Evolutionary conservation across 1,140 invertebrate species (phyloP), one percentile per base, ranked within the genome.

Genomic region (Lutraria rhynchaena): DNA sequence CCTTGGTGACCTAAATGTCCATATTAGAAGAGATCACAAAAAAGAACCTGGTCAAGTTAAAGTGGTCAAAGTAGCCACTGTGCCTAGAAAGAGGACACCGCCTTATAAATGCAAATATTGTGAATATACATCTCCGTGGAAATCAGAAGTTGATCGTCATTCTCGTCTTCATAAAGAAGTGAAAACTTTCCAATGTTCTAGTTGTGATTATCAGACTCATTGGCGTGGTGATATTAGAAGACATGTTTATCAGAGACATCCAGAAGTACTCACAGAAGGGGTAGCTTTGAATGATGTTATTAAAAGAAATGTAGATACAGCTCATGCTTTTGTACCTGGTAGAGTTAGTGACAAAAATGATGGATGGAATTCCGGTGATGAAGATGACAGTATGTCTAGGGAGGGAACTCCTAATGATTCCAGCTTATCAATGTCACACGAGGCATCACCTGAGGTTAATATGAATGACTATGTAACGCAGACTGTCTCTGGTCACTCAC

Each of bases 221-320:
- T 93, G 93, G 91, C 93, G 93, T 81, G 92, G 92, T 5, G 93
- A 93, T 53, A 90, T 93, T 24, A 89, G 92, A 33, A 85, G 92
- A 9, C 93, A 93, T 71, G 83, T 93, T 55, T 90, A 92, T 70
- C 91, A 92, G 35, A 88, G 93, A 85, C 93, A 93, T 88, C 84
- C 86, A 29, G 83, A 81, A 27, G 65, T 86, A 9, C 85, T 90
- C 58, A 63, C 65, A 0, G 82, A 83, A 35, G 87, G 81, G 3
- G 69, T 81, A 0, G 49, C 74, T 13, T 31, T 86, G 35, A 81
- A 87, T 44, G 83, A 81, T 75, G 86, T 87, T 13, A 85, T 87
- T 3, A 87, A 63, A 1, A 80, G 81, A n/a, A 44, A 46, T 27
- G 35, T 67, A 15, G 71, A 63, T 24, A 70, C 29, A 49, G 75